A percentile compares a stretch with the other conserved stretches of the same genome.
These are phyloP conservation scores for Callaeas wilsoni DNA, from an alignment of 2,113 vertebrate species.

Conservation along the genomic window DNA sequence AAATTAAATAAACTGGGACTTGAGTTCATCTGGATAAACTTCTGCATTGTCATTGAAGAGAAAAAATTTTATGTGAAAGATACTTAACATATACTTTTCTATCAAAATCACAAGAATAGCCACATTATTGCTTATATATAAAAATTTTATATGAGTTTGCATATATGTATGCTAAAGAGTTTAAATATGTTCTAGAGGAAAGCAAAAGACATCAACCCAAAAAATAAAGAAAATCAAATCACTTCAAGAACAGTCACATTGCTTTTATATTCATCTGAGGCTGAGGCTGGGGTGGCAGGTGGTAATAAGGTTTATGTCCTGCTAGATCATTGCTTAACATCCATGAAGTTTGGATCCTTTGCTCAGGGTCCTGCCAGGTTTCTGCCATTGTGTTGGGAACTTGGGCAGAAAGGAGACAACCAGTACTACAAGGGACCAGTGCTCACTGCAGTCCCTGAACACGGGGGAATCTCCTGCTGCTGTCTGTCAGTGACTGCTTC, in stretches of 20 bases:
- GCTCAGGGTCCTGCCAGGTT: neutral
- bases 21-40: neutral
- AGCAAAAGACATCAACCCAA: neutral
- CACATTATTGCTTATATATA: neutral
- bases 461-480: neutral
- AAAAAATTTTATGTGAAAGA: neutral
- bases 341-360: neutral
- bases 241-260: neutral
- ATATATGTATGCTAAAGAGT: neutral
- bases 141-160: neutral
- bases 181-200: neutral
- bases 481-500: neutral
- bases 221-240: neutral
- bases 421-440: fast-evolving
- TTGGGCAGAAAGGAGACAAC: neutral
- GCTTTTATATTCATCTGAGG: neutral
- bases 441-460: neutral
- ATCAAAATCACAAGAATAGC: neutral
- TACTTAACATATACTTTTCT: neutral
- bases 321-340: neutral
- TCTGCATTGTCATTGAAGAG: neutral
- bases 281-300: no score
- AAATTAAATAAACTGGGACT: neutral
- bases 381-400: neutral
- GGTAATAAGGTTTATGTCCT: neutral